Evolutionary conservation across 2,113 vertebrate genomes (phyloP), one percentile per base, ranked within the genome.

Genomic region (Tragelaphus imberbis): DNA sequence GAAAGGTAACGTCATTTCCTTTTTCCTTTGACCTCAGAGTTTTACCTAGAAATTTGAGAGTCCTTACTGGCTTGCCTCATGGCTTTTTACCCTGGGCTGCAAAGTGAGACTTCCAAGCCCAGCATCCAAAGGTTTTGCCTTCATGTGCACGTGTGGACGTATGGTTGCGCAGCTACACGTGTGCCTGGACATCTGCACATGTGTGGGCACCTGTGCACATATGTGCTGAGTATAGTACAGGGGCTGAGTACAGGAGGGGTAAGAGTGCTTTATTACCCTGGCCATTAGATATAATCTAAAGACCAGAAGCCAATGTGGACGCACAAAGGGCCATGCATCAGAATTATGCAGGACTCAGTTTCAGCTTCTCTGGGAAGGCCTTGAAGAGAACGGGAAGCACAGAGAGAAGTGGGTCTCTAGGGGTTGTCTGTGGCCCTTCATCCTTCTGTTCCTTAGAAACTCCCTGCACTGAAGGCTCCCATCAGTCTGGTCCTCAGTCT

Each of bases 11-110:
- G 51, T 87, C 36, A 21, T 59, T 85, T 96, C 28, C 93, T 71
- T 63, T 95, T 81, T 36, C 81, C 79, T 91, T 95, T 92, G 53
- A 36, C 77, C 55, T 93, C 40, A 63, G 82, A 27, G 63, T n/a
- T 77, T 84, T 88, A 53, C 63, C 85, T 84, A 87, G 94, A 63
- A 71, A 94, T 56, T 25, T 47, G 85, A 65, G 81, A 15, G 1
- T 16, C n/a, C 63, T 51, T 10, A 9, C 9, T 56, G 79, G 56
- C 55, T 14, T 1, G 5, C 23, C n/a, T 53, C n/a, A 0, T 59
- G 40, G n/a, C 84, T n/a, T 88, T 90, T 88, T 28, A 49, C 44
- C 27, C 1, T 17, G 28, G 55, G 25, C 44, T 44, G 40, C 59
- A 30, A n/a, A 89, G 47, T 27, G 17, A 81, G n/a, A 56, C 58